Base-by-base conservation (phyloP, 2,797 vertebrate species). In the Sebastes trivittatus region DNA sequence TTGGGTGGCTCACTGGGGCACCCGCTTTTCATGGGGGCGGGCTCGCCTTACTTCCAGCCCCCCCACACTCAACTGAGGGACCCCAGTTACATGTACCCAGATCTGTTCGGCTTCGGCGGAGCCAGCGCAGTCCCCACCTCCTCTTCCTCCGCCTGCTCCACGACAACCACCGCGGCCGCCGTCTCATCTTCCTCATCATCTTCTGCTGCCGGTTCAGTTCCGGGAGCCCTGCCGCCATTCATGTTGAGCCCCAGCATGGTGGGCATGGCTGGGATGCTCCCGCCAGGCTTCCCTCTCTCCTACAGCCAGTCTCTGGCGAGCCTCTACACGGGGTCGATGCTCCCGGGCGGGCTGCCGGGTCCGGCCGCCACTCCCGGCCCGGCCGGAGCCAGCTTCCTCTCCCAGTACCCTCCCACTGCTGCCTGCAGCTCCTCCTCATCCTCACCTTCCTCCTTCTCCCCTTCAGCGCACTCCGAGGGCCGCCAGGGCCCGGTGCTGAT, bases 281-380 rank as follows among this genome's bases (percentile, higher is more conserved):
- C 93, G 0, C 87, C 96, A 32, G 96, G 96, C 89, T 98, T 97
- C 85, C 95, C 97, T 32, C 93, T 97, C 80, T 95, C 97, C 11
- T 98, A 97, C 93, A 95, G 95, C 27, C 97, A 97, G 87, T 96
- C 97, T 80, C 94, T 98, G 94, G 95, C 97, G 2, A 96, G 96
- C 94, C 97, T 98, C 94, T 98, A 98, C 82, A 92, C 96, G 38
- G 89, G 89, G 16, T 96, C 97, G 0, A 94, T 97, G 93, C 94
- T 97, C 86, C 94, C 96, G 11, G 94, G 96, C 18, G 97, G 95
- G 86, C 96, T 97, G 85, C 94, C 97, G 0, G 91, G 92, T 14
- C 91, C 97, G 2, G 93, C 95, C 6, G 93, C 94, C 68, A 93
- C 90, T 14, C 94, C 95, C 0, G 95, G 93, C 20, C 93, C 95